Percentiles rank a stretch among this genome's conserved stretches.
phyloP scores from a whole-genome alignment of 2,888 invertebrate genomes.

The Eristalis arbustorum region DNA sequence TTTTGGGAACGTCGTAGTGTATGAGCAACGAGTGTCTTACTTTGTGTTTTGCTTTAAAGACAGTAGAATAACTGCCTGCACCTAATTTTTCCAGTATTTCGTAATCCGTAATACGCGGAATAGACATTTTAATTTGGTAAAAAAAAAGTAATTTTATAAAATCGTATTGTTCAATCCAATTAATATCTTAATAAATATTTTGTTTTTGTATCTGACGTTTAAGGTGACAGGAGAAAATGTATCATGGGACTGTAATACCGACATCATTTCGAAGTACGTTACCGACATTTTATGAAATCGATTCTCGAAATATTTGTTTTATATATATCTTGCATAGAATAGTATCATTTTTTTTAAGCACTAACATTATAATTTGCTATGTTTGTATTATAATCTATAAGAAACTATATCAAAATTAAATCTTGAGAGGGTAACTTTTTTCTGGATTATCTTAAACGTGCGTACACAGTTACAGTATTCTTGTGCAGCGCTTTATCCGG shows the following conservation, averaged over 20 bases:
- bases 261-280: background rate
- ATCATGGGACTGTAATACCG: background rate
- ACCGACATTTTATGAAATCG: background rate
- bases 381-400: too few species aligned
- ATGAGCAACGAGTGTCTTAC: conserved; percentile 66
- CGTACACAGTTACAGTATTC: too few species aligned
- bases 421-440: too few species aligned
- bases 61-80: conserved; percentile 90
- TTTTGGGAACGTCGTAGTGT: background rate
- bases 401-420: too few species aligned
- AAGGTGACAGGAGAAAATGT: background rate
- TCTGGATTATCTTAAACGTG: too few species aligned
- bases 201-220: conserved; percentile 27
- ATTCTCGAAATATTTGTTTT: background rate
- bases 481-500: too few species aligned
- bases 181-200: conserved; percentile 9
- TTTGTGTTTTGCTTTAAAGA: conserved; percentile 86
- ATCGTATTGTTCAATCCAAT: background rate
- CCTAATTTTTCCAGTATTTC: conserved; percentile 88
- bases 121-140: conserved; percentile 71
- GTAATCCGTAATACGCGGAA: conserved; percentile 84
- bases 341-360: too few species aligned
- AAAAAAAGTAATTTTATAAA: background rate
- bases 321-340: background rate
- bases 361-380: too few species aligned